Evolutionary conservation across 2,888 invertebrate species (phyloP), one percentile per base, ranked within the genome.

Genomic region (Mythimna loreyi): DNA sequence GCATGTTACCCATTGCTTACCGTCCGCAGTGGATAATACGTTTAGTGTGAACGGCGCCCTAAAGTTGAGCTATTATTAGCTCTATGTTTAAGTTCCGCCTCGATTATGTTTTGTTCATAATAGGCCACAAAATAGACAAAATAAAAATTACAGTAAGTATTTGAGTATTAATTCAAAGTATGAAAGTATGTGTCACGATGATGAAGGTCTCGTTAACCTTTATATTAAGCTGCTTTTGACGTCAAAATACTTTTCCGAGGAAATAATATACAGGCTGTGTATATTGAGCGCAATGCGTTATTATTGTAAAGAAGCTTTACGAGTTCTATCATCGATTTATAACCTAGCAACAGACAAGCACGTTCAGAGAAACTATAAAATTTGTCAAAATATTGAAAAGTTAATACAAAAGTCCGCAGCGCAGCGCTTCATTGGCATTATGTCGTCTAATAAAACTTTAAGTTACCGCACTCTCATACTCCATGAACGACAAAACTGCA

Each of bases 91-190:
- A 66, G 52, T 59, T 36, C 72, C 63, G 40, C 62, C 75, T 75
- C 67, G 49, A 23, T 63, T 33, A 68, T 74, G 71, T 75, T 68
- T 33, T 47, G 58, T 49, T 66, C 36, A 52, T 65, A 74, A 64
- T 70, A 70, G 57, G 28, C 33, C 49, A 62, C 68, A 55, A 60
- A 75, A 71, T 81, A 77, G 79, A 81, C 61, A 75, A 58, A 79
- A 75, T 82, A 81, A 75, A 84, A 79, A 79, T 70, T 60, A 65
- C 73, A 55, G 64, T 68, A 81, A 80, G 85, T 87, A 90, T 90
- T 89, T 87, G 86, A 90, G 91, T 90, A 92, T 92, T 92, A 89
- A 93, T 92, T 93, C 87, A 84, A 90, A 91, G 89, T 91, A 92
- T 91, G 86, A 84, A 90, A 91, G 89, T 91, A 92, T 91, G 86